A percentile compares a stretch with the other conserved stretches of the same genome.
Conservation (phyloP, 2,888 invertebrate genomes). For the Anthophora plumipes region DNA sequence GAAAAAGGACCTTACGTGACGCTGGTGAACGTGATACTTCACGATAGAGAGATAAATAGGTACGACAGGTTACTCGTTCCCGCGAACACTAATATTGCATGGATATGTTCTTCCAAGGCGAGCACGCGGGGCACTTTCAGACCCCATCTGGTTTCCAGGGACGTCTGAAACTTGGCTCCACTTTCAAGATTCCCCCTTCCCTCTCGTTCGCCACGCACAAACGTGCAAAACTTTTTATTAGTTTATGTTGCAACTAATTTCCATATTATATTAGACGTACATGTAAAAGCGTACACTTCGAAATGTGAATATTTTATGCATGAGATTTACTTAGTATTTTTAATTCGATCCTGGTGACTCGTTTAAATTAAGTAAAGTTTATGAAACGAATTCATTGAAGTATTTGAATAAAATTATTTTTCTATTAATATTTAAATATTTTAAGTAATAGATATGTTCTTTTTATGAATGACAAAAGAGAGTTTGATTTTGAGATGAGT, state of each 20-base stretch:
- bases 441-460: too few species aligned
- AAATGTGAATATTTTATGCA: background rate
- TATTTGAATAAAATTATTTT: background rate
- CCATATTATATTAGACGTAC: background rate
- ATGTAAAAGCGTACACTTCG: background rate
- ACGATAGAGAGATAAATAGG: conserved; percentile 62
- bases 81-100: conserved; percentile 80
- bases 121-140: conserved; percentile 79
- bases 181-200: conserved; percentile 40
- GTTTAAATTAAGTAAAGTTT: background rate
- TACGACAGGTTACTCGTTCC: conserved; percentile 76
- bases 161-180: conserved; percentile 57
- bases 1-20: conserved; percentile 25
- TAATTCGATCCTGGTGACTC: background rate
- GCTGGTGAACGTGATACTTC: conserved; percentile 32
- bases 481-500: too few species aligned
- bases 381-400: background rate
- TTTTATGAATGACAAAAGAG: too few species aligned
- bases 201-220: background rate
- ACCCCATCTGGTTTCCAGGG: conserved; percentile 74
- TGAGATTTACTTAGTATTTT: background rate
- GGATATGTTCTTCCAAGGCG: conserved; percentile 74
- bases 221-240: conserved; percentile 15
- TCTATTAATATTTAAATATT: background rate
- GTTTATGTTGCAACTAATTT: background rate